Evolutionary conservation across 2,888 invertebrate species (phyloP), one percentile per base, ranked within the genome.

Genomic region (Balanococcus diminutus): DNA sequence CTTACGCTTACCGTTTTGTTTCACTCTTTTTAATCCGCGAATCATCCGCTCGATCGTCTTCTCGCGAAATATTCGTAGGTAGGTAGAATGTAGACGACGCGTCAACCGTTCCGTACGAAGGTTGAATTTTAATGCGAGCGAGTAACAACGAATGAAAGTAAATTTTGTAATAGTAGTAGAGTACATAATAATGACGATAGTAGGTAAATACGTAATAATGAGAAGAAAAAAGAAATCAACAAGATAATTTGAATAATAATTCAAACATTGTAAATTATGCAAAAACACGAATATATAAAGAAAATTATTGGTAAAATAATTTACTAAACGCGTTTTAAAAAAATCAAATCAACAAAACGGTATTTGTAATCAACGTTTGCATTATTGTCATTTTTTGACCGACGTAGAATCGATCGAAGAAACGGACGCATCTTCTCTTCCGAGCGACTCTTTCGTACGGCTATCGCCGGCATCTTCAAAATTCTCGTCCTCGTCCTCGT

Each of bases 241-340:
- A 36, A 67, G 14, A 75, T 19, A 36, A 75, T 75, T 75, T 28
- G 67, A 36, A 75, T 32, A 36, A 75, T 75, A n/a, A 75, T 36
- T 75, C 19, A 28, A 75, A 75, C 19, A 32, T 36, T 75, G n/a
- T 75, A 75, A 67, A 75, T 75, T 19, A 75, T 14, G 36, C 16
- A 75, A 75, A 67, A 72, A 72, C 72, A 72, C 14, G 72, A 72
- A 72, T 72, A 72, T 72, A 72, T 75, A 75, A 32, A 32, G 75
- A 75, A 36, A 75, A 75, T 75, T 75, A 36, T 75, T 36, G 75
- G 75, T 75, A 75, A 36, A 36, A 75, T 75, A 75, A 36, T 75
- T 75, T 36, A 19, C 75, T 75, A 22, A 36, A 9, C 14, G 28
- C 11, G 2, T 79, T n/a, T 19, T 67, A 2, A 36, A 39, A 22